Base-by-base conservation (phyloP, 2,797 vertebrate genomes). In the Chaetophractus vellerosus region DNA sequence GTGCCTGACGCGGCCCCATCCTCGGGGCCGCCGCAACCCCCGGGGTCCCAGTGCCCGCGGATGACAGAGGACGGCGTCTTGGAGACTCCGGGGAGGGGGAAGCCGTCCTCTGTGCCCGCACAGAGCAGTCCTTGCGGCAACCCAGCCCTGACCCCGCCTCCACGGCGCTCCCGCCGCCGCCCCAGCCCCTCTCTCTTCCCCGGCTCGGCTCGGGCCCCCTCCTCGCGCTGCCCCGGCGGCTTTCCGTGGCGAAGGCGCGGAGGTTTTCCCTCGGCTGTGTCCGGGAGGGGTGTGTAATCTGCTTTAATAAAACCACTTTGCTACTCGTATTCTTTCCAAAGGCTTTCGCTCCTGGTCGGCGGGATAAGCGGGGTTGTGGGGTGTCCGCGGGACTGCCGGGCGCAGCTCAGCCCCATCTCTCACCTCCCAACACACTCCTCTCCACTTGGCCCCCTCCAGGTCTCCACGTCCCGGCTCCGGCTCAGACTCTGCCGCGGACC, bases 101-200 rank as follows among this genome's bases (percentile, higher is more conserved):
- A 3, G 59, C 28, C 9, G 31, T 38, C 6, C 59, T 48, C 19
- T 7, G 28, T 12, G 28, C 28, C 61, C 9, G 52, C 16, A 33
- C 69, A 9, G 18, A 41, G 33, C 18, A 11, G 45, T 15, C 15
- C 15, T 4, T 28, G 14, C 31, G 36, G 5, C 33, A 5, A 3
- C 8, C 8, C 23, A 6, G 45, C 9, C 10, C 38, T 28, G 61
- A 38, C 4, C 28, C 61, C 26, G 14, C 21, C 1, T 0, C 4
- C 18, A 24, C 11, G 19, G 38, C 38, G 38, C 5, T 0, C 21
- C 33, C 5, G 4, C 1, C 7, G 4, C 69, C 0, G 12, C 10
- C 36, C 24, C 7, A 23, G 63, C 68, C 41, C 11, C 0, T 2
- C 38, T 2, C 38, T 33, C 55, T 31, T n/a, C 19, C 12, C 18